Base-by-base conservation (phyloP, 2,888 invertebrate species). In the Baccha elongata region DNA sequence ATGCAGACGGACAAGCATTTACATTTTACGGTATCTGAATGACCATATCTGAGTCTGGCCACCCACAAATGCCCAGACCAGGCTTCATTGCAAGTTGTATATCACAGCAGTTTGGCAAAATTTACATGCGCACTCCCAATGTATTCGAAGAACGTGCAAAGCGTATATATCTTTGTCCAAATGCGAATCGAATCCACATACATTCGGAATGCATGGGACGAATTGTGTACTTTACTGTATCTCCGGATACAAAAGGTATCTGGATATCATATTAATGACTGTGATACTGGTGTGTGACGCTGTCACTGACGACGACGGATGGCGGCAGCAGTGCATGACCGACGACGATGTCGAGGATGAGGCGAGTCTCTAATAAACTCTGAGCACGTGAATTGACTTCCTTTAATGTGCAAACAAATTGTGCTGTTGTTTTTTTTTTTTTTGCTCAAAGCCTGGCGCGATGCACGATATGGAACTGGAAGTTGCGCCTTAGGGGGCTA, bases 241-340 rank as follows among this genome's bases (percentile, higher is more conserved):
- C 83, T 35, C 83, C 83, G 83, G 83, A 83, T 83, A 83, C 83
- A 83, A 73, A 44, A 68, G 72, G 83, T 83, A 83, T 83, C 83
- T 83, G 78, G 68, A 83, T 83, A 78, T 78, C 83, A 83, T 83
- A 83, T 83, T 83, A 83, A 83, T 83, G 83, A 83, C 71, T 72
- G 67, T n/a, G 76, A 40, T 76, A 65, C 42, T 26, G 26, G 26
- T 78, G 78, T 83, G 64, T 83, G 83, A 83, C 72, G 78, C 73
- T 73, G 72, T 78, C 72, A 78, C 68, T 23, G 72, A 19, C 40
- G 15, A 58, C 40, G 58, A 50, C 13, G 13, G 8, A 8, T 13
- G 17, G 11, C 17, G 10, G 19, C n/a, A 1, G 7, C 53, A 0
- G 17, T n/a, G n/a, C n/a, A n/a, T n/a, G n/a, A n/a, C n/a, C 19